phyloP scores from a whole-genome alignment of 2,797 vertebrate genomes.

The Fringilla coelebs region DNA sequence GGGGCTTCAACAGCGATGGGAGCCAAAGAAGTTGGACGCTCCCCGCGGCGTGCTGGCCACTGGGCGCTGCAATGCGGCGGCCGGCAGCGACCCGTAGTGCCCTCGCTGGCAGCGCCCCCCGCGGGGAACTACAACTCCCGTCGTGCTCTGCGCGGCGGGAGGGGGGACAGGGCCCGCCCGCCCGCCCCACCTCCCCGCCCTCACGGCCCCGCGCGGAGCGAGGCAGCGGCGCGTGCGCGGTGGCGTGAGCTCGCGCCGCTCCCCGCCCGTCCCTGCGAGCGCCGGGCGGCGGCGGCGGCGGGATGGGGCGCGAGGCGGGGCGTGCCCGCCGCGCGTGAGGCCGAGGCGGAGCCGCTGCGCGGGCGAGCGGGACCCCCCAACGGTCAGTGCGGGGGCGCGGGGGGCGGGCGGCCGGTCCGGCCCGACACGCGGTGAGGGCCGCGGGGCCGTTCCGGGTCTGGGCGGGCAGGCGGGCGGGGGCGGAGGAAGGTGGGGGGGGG shows the following conservation, averaged over 20 bases:
- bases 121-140: background rate
- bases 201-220: background rate
- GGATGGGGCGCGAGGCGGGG: background rate
- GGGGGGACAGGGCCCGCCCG: fast-evolving
- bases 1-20: background rate
- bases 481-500: background rate
- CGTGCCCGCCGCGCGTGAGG: background rate
- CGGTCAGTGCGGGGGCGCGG: background rate
- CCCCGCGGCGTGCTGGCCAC: background rate
- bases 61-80: background rate
- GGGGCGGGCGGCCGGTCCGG: background rate
- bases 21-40: fast-evolving
- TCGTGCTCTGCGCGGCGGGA: background rate
- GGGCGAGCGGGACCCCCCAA: background rate
- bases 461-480: background rate
- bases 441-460: background rate
- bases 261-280: background rate
- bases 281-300: background rate
- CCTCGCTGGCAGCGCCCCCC: fast-evolving
- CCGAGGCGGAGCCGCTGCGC: background rate
- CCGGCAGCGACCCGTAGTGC: fast-evolving
- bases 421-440: background rate
- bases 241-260: background rate
- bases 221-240: background rate
- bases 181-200: background rate